These are phyloP conservation scores for Oreochromis niloticus DNA, from an alignment of 2,113 vertebrate genomes.

Conservation along the genomic window DNA sequence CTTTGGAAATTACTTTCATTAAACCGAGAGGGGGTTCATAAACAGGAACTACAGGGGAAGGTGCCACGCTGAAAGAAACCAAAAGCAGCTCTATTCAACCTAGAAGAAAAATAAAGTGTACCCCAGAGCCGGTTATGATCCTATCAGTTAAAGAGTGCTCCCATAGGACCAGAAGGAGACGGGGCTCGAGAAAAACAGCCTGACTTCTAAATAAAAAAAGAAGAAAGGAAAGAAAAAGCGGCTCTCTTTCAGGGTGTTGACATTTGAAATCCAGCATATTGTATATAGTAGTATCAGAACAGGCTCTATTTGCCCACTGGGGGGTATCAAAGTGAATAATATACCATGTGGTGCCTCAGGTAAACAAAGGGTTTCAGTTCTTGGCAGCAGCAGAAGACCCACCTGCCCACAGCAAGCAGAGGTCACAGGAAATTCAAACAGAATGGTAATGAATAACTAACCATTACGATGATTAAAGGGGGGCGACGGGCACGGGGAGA, in stretches of 20 bases:
- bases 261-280: constrained; percentile 25
- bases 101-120: constrained; percentile 10
- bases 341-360: not conserved
- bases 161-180: constrained; percentile 18
- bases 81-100: constrained; percentile 23
- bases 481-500: constrained; percentile 42
- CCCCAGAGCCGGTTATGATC: constrained; percentile 20
- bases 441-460: constrained; percentile 35
- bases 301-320: not conserved
- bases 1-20: constrained; percentile 39
- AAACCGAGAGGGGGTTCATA: not conserved
- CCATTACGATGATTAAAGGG: constrained; percentile 56
- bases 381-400: not conserved
- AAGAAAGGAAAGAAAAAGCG: not conserved
- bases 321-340: not conserved
- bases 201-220: not conserved
- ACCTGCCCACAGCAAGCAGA: not conserved
- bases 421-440: constrained; percentile 6
- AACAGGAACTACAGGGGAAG: constrained; percentile 11
- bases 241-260: constrained; percentile 17
- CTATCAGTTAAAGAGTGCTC: constrained; percentile 34
- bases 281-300: constrained; percentile 9
- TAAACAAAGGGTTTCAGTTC: not conserved
- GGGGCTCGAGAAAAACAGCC: not conserved
- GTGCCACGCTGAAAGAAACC: not conserved